Conservation (phyloP, 2,797 vertebrate species). For the Pampus argenteus region DNA sequence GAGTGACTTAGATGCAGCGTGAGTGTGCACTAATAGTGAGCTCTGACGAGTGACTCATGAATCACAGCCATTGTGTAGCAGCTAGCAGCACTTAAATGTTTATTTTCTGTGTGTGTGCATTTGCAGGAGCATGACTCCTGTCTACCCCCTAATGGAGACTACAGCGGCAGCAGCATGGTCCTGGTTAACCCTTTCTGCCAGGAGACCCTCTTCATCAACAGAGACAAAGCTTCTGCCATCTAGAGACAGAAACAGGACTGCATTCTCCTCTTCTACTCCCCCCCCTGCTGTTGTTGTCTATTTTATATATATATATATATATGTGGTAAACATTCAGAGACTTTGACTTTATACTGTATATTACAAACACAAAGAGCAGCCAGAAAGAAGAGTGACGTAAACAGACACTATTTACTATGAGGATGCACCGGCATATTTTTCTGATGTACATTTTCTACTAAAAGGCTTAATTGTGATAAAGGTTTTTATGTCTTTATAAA, state of each 20-base stretch:
- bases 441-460: slow-evolving; percentile 90
- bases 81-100: slow-evolving; percentile 12
- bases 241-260: slow-evolving; percentile 81
- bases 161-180: slow-evolving; percentile 94
- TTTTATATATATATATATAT: slow-evolving; percentile 91
- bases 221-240: slow-evolving; percentile 93
- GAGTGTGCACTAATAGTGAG: slow-evolving; percentile 29
- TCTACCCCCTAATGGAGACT: slow-evolving; percentile 96
- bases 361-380: slow-evolving; percentile 69
- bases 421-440: slow-evolving; percentile 90
- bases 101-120: slow-evolving; percentile 27
- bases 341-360: slow-evolving; percentile 90
- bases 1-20: slow-evolving; percentile 44
- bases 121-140: slow-evolving; percentile 90
- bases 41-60: slow-evolving; percentile 19
- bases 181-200: slow-evolving; percentile 99
- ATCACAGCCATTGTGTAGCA: slow-evolving; percentile 35
- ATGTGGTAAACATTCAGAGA: slow-evolving; percentile 92
- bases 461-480: slow-evolving; percentile 87
- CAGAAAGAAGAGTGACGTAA: slow-evolving; percentile 88
- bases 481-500: slow-evolving; percentile 89
- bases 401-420: slow-evolving; percentile 84
- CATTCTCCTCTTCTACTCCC: slow-evolving; percentile 36
- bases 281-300: slow-evolving; percentile 68
- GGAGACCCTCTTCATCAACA: slow-evolving; percentile 94